Conservation (phyloP, 1,140 invertebrate species). For the Nautilus pompilius region DNA sequence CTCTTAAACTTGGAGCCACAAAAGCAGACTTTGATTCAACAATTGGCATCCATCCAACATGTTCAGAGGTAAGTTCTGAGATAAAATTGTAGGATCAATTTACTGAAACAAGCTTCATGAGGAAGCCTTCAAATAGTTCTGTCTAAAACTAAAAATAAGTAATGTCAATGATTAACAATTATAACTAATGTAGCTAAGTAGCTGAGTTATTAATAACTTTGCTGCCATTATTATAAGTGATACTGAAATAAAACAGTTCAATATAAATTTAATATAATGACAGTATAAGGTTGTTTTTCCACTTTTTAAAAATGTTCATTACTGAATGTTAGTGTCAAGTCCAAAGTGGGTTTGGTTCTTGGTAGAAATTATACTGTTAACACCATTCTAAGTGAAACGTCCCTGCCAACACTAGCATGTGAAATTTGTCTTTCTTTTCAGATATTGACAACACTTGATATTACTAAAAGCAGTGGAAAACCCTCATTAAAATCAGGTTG, state of each 20-base stretch:
- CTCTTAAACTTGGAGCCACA: conserved; percentile 72
- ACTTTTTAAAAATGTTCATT: not conserved
- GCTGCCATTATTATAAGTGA: conserved; percentile 93
- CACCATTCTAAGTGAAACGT: not conserved
- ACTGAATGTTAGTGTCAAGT: not conserved
- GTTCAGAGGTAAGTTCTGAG: conserved; percentile 79
- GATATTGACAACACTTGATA: conserved; percentile 62
- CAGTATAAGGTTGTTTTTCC: too few species aligned
- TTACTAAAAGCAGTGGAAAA: conserved; percentile 62
- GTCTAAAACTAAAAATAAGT: too few species aligned
- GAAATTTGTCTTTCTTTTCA: conserved; percentile 38
- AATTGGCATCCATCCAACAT: conserved; percentile 95
- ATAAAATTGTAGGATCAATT: too few species aligned
- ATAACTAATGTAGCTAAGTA: too few species aligned
- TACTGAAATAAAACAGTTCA: conserved; percentile 89
- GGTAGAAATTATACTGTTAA: not conserved
- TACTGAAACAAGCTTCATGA: too few species aligned
- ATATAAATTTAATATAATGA: too few species aligned
- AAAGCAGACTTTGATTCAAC: conserved; percentile 85
- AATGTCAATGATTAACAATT: too few species aligned
- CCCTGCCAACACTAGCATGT: too few species aligned
- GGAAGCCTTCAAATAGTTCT: too few species aligned
- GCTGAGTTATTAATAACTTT: too few species aligned
- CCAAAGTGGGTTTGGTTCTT: not conserved
- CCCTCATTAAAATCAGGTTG: conserved; percentile 57